Conservation (phyloP, 2,888 invertebrate genomes). For the Epistrophella euchroma region DNA sequence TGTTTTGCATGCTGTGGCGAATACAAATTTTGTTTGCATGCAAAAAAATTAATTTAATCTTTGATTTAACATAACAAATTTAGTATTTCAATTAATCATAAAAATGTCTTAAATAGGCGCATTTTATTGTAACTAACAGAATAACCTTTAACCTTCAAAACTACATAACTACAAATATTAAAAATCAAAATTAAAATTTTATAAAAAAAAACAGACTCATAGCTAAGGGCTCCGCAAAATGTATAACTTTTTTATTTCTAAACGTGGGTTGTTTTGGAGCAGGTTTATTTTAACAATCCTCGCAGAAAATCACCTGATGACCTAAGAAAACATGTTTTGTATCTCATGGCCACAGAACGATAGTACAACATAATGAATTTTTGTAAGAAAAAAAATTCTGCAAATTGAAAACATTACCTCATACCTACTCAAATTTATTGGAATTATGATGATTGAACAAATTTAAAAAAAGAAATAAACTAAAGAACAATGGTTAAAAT, state of each 20-base stretch:
- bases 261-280: not conserved
- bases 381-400: not conserved
- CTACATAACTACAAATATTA: too few relatives aligned
- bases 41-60: too few relatives aligned
- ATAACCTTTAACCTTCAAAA: too few relatives aligned
- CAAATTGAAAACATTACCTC: slow-evolving; percentile 10
- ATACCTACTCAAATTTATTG: not conserved
- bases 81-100: too few relatives aligned
- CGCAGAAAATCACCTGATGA: not conserved
- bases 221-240: too few relatives aligned
- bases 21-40: too few relatives aligned
- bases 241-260: not conserved
- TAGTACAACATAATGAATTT: not conserved
- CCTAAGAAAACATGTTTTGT: not conserved
- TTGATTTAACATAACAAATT: too few relatives aligned
- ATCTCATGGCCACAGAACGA: not conserved
- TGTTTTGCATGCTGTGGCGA: too few relatives aligned
- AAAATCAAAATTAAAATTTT: too few relatives aligned
- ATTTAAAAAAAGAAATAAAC: not conserved
- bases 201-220: too few relatives aligned
- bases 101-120: too few relatives aligned
- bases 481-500: not conserved
- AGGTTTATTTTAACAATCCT: not conserved
- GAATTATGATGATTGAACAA: not conserved
- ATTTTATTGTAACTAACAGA: too few relatives aligned